Base-by-base conservation (phyloP, 2,797 vertebrate species). In the Buceros bicornis region DNA sequence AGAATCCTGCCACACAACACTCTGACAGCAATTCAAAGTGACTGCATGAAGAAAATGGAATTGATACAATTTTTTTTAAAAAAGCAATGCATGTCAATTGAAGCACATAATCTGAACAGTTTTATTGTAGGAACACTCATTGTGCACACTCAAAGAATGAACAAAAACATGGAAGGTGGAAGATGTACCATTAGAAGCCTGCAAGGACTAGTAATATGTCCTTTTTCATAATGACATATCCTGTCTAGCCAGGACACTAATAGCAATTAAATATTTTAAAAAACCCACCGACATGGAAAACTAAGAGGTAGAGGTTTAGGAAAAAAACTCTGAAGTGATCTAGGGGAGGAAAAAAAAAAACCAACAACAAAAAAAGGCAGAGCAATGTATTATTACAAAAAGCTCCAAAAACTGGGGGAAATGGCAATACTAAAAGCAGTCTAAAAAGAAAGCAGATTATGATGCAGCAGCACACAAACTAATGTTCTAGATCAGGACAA, bases 271-370 rank as follows among this genome's bases (percentile, higher is more conserved):
- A 51, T 88, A 95, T 81, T 74, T 93, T 88, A 76, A 91, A 91
- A 95, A 95, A 81, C 87, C 90, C 89, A 95, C 61, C 57, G 86
- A 83, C 45, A 88, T 61, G 86, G 90, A 72, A 82, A 94, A 94
- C 69, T 87, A 93, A 95, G 96, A 97, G 96, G 94, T 95, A 96
- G 93, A 95, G 82, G 69, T 88, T 87, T 78, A 90, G 42, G 84
- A 37, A 90, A 90, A 72, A 86, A 51, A 42, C 14, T 60, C 37
- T 15, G n/a, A 62, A 33, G 22, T 74, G 37, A 91, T 82, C 17
- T 37, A 58, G 5, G 16, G 25, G 19, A 24, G 16, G 16, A 15
- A 79, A 35, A 29, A 40, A 29, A 62, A 42, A 31, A 56, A 47
- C 20, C 8, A 20, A 22, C 53, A 64, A 14, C 21, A 16, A 5